phyloP scores from a whole-genome alignment of 2,113 vertebrate species.

The human region DNA sequence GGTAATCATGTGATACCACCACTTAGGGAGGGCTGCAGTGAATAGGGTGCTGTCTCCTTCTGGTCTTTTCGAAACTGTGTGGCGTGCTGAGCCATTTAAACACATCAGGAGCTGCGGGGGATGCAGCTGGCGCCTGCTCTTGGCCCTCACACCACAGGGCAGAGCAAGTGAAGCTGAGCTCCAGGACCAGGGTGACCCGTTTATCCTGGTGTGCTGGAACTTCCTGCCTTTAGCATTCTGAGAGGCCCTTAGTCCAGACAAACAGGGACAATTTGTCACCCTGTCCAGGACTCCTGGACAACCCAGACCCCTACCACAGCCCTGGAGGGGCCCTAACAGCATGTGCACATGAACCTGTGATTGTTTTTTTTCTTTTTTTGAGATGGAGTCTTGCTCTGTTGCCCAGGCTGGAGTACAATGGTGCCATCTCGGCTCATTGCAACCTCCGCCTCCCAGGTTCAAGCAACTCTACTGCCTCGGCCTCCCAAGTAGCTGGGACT shows the following conservation, averaged over 20 bases:
- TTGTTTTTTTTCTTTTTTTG: not conserved
- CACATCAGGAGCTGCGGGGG: rapidly evolving
- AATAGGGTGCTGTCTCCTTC: not conserved
- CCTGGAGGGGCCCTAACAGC: not conserved
- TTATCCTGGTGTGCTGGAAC: not conserved
- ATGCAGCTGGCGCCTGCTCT: not conserved
- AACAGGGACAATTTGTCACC: too few relatives aligned
- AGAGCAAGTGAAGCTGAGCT: not conserved
- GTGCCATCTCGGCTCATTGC: too few relatives aligned
- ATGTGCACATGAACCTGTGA: not conserved
- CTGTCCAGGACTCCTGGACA: too few relatives aligned
- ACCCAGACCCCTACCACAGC: rapidly evolving
- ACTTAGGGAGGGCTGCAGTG: not conserved
- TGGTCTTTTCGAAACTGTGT: not conserved
- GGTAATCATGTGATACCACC: not conserved
- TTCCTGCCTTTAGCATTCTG: not conserved
- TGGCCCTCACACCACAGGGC: rapidly evolving
- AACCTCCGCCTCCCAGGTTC: too few relatives aligned
- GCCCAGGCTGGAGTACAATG: too few relatives aligned
- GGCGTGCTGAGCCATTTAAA: not conserved
- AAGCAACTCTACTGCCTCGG: too few relatives aligned
- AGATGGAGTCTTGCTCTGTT: too few relatives aligned
- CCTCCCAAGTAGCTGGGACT: too few relatives aligned
- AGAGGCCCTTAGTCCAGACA: not conserved
- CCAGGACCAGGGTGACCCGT: not conserved